A percentile compares a stretch with the other conserved stretches of the same genome.
Conservation (phyloP, 2,888 invertebrate species). For the Lapara coniferarum region DNA sequence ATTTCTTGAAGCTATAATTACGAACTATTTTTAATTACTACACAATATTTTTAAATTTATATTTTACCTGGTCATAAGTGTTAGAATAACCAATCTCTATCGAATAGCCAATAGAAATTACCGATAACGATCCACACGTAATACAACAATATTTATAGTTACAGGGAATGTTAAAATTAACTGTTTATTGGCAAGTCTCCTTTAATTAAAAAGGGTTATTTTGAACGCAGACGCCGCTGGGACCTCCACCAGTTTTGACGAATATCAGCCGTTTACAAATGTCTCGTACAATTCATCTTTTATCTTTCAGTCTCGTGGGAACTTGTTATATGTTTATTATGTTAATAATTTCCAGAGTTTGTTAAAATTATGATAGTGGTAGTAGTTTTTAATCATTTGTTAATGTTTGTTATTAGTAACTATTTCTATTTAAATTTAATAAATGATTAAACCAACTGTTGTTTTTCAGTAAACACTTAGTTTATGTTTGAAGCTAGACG, state of each 20-base stretch:
- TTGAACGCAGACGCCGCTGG: constrained; percentile 34
- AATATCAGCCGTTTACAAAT: constrained; percentile 1
- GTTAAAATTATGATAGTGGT: no score
- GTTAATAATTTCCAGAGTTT: no score
- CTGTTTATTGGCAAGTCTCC: constrained; percentile 55
- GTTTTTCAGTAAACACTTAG: no score
- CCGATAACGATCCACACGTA: constrained; percentile 35
- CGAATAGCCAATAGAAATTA: constrained; percentile 27
- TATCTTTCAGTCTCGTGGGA: background rate
- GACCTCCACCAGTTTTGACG: background rate
- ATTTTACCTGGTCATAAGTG: no score
- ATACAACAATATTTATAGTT: constrained; percentile 43
- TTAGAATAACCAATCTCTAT: background rate
- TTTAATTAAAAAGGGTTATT: constrained; percentile 60
- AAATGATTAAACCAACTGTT: no score
- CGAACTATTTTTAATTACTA: no score
- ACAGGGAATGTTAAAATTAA: constrained; percentile 63
- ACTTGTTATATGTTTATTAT: background rate
- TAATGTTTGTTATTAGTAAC: no score
- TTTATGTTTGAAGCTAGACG: background rate
- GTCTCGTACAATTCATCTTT: background rate
- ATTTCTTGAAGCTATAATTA: no score
- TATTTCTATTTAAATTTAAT: no score
- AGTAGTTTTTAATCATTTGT: no score
- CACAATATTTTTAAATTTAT: no score